Evolutionary conservation across 1,140 invertebrate species (phyloP), one percentile per base, ranked within the genome.

Genomic region (Ostrea denselamellosa): DNA sequence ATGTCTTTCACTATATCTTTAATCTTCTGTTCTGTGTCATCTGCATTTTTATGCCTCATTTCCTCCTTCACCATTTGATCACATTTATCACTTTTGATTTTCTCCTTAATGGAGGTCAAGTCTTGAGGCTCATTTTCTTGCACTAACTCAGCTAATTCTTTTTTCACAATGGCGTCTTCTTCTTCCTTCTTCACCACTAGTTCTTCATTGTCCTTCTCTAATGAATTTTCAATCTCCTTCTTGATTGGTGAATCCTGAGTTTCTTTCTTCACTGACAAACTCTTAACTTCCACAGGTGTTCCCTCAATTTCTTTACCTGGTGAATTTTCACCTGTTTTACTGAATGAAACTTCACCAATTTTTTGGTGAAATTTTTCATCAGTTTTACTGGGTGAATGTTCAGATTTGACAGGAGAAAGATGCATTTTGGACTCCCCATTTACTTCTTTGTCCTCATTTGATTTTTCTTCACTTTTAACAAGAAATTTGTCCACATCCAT

Each of bases 1-100:
- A 77, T 77, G 68, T 88, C 87, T 22, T 86, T 86, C 82, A 86
- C 56, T n/a, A 68, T 85, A 28, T 88, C 85, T 9, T 53, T 84
- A 25, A 82, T 71, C 56, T 85, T 87, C 22, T 85, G 85, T 51
- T 86, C 86, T 9, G 85, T 77, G 22, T 88, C 86, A 12, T 82
- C 85, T n/a, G 71, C 83, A 84, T 71, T 84, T 14, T 28, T 44
- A 44, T 65, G 51, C 19, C 34, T 82, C 34, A 10, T 89, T 84
- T 95, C 91, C 86, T 92, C 92, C 28, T 89, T 88, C 83, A 85
- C 89, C 84, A 87, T 85, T 83, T 53, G 19, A 28, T 88, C 65
- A 68, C 25, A 53, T 65, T 87, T 68, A 77, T 81, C 86, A 10
- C 44, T 44, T 83, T 53, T 83, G 44, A 22, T 22, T 44, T 83